phyloP scores from a whole-genome alignment of 2,888 invertebrate species.

The Operophtera brumata region DNA sequence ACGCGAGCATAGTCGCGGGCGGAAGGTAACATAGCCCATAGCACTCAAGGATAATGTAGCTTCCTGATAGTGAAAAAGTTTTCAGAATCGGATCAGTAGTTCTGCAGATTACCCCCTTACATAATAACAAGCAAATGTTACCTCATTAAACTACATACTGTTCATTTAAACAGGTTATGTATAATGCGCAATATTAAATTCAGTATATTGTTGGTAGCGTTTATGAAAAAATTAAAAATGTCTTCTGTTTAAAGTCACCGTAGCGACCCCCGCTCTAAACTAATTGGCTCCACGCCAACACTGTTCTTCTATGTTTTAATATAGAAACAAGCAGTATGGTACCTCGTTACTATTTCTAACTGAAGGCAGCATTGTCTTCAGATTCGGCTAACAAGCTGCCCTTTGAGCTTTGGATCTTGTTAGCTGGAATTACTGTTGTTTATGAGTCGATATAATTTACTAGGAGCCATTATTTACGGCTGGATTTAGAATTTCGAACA shows the following conservation, averaged over 20 bases:
- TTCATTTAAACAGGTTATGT: too few relatives aligned
- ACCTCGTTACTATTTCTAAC: conserved; percentile 62
- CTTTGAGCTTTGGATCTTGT: conserved; percentile 48
- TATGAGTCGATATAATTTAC: conserved; percentile 41
- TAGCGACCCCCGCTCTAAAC: conserved; percentile 30
- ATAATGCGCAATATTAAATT: too few relatives aligned
- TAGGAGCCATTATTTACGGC: conserved; percentile 5
- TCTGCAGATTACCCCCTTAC: too few relatives aligned
- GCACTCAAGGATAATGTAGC: too few relatives aligned
- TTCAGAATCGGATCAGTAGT: too few relatives aligned
- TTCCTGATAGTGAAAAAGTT: too few relatives aligned
- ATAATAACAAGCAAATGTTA: too few relatives aligned
- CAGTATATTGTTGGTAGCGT: too few relatives aligned
- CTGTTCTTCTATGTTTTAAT: conserved; percentile 58
- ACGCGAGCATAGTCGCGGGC: too few relatives aligned
- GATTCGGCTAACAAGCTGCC: conserved; percentile 44
- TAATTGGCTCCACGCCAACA: conserved; percentile 63
- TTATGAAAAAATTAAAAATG: background rate
- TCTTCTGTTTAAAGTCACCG: conserved; percentile 20
- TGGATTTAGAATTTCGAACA: conserved; percentile 9
- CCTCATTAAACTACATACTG: too few relatives aligned
- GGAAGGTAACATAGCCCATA: too few relatives aligned
- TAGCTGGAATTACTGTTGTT: conserved; percentile 43
- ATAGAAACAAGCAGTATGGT: conserved; percentile 63
- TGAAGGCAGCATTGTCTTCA: conserved; percentile 64